These are phyloP conservation scores for Gerris lacustris DNA, from an alignment of 2,888 invertebrate species.

Conservation along the genomic window DNA sequence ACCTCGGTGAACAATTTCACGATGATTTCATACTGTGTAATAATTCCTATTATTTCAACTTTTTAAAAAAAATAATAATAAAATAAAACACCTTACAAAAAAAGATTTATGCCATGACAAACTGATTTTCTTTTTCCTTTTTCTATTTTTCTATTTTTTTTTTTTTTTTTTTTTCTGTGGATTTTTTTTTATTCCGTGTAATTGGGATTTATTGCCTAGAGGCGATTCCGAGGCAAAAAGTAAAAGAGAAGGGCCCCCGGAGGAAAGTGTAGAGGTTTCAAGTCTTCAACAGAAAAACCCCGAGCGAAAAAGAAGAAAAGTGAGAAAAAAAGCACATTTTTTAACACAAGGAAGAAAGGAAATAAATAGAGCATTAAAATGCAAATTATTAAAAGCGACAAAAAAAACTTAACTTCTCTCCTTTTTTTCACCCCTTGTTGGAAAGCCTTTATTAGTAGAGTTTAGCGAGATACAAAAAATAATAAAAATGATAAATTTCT, in stretches of 20 bases:
- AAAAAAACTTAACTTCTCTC: too few species aligned
- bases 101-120: not conserved
- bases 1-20: too few species aligned
- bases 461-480: too few species aligned
- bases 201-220: slow-evolving; percentile 3
- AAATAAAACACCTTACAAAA: not conserved
- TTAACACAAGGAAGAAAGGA: not conserved
- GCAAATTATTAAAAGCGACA: too few species aligned
- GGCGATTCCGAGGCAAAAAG: not conserved
- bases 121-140: not conserved
- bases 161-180: too few species aligned
- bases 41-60: not conserved
- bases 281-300: not conserved
- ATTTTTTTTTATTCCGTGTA: not conserved
- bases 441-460: too few species aligned
- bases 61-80: too few species aligned
- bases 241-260: too few species aligned
- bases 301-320: not conserved
- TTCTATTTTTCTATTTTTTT: too few species aligned
- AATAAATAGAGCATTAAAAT: not conserved
- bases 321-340: not conserved
- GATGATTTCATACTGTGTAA: not conserved
- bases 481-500: too few species aligned
- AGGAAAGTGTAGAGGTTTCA: not conserved
- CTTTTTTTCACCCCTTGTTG: too few species aligned